phyloP scores from a whole-genome alignment of 2,888 invertebrate species.

The Lottia scabra region DNA sequence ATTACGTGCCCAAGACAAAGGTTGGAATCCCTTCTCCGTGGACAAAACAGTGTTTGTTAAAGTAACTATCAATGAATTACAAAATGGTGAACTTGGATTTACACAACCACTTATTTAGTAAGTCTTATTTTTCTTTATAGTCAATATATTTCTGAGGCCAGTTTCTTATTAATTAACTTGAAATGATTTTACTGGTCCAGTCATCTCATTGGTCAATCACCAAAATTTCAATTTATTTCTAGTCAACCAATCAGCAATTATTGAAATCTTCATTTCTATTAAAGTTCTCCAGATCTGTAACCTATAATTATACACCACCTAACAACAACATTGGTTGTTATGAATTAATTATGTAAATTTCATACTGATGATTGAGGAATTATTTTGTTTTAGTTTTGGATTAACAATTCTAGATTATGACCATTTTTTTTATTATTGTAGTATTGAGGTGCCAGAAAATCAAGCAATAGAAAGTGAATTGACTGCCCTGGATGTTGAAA shows the following conservation, averaged over 20 bases:
- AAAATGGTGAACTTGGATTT: constrained; percentile 82
- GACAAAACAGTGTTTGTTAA: constrained; percentile 85
- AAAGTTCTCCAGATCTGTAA: too few relatives aligned
- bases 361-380: too few relatives aligned
- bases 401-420: background rate
- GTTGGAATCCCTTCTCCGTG: constrained; percentile 88
- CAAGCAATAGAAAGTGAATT: constrained; percentile 77
- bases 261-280: too few relatives aligned
- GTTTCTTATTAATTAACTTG: too few relatives aligned
- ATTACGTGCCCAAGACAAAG: constrained; percentile 82
- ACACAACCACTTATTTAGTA: constrained; percentile 85
- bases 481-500: constrained; percentile 77
- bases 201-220: background rate
- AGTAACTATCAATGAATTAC: constrained; percentile 80
- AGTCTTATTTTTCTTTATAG: constrained; percentile 27
- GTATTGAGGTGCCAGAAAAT: constrained; percentile 84
- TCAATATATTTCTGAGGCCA: too few relatives aligned
- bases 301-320: too few relatives aligned
- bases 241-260: too few relatives aligned
- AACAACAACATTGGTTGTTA: too few relatives aligned
- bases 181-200: too few relatives aligned
- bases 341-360: too few relatives aligned
- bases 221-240: background rate
- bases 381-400: background rate
- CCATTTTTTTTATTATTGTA: constrained; percentile 29